Conservation (phyloP, 2,888 invertebrate species). For the Dromius quadrimaculatus region DNA sequence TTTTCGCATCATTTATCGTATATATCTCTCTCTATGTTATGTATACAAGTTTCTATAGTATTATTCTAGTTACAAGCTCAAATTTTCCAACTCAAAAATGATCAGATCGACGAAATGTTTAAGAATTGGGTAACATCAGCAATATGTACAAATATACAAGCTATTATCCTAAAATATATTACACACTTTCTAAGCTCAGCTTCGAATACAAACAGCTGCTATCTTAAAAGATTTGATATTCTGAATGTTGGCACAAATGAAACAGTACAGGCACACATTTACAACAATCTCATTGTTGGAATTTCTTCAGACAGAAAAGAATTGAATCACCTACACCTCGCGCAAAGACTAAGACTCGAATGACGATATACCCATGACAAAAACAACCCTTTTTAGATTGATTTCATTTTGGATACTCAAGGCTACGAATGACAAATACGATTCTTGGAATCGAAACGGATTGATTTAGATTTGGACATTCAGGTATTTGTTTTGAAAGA, state of each 20-base stretch:
- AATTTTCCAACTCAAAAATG: conserved; percentile 50
- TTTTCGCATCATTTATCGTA: conserved; percentile 25
- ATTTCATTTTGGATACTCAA: too few relatives aligned
- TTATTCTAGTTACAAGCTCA: conserved; percentile 40
- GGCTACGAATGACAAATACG: conserved; percentile 15
- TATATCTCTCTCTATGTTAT: conserved; percentile 26
- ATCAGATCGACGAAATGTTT: conserved; percentile 47
- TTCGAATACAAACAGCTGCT: conserved; percentile 52
- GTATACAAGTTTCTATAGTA: conserved; percentile 10
- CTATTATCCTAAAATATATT: conserved; percentile 64
- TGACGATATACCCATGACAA: too few relatives aligned
- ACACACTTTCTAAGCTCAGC: conserved; percentile 63
- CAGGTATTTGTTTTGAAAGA: conserved; percentile 58
- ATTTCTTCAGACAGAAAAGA: conserved; percentile 43
- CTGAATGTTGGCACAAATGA: conserved; percentile 64
- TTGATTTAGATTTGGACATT: conserved; percentile 53
- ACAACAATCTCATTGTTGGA: conserved; percentile 51
- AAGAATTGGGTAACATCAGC: conserved; percentile 58
- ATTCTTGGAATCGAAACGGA: conserved; percentile 41
- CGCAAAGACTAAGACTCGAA: conserved; percentile 1
- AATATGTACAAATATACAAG: conserved; percentile 67
- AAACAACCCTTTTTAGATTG: neutral
- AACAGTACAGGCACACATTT: conserved; percentile 61
- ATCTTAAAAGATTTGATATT: conserved; percentile 55
- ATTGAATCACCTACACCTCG: conserved; percentile 40